Conservation (phyloP, 2,797 vertebrate species). For the Acropternis orthonyx region DNA sequence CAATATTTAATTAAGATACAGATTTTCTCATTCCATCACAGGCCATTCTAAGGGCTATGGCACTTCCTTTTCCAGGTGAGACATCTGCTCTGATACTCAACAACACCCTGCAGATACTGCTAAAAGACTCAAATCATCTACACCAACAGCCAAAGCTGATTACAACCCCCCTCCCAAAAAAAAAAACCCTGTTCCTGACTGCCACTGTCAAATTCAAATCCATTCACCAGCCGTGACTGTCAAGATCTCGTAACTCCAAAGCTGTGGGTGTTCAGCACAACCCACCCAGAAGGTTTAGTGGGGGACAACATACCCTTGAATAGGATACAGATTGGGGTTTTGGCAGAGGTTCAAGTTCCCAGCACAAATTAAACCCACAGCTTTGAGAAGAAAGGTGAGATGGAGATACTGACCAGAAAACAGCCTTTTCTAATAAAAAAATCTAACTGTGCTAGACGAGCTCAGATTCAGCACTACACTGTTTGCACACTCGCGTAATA, state of each 20-base stretch:
- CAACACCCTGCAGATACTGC: neutral
- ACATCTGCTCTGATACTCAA: neutral
- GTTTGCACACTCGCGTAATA: fast-evolving
- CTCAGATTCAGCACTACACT: neutral
- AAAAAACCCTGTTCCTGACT: neutral
- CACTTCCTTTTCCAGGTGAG: neutral
- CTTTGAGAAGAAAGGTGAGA: neutral
- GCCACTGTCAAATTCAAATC: neutral
- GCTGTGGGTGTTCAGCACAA: neutral
- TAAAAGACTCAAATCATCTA: neutral
- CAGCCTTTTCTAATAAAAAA: neutral
- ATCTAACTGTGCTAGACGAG: neutral
- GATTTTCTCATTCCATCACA: neutral
- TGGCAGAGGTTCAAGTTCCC: neutral
- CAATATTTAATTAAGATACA: neutral
- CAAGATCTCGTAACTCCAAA: neutral
- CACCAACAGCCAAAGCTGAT: neutral
- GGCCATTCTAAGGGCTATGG: fast-evolving
- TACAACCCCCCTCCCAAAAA: neutral
- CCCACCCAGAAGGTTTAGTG: neutral
- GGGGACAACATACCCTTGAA: neutral
- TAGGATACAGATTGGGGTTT: fast-evolving
- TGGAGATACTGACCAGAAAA: neutral
- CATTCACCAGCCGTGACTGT: neutral
- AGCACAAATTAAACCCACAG: neutral